Base-by-base conservation (phyloP, 2,797 vertebrate genomes). In the Microctenopoma stevenorrisi region DNA sequence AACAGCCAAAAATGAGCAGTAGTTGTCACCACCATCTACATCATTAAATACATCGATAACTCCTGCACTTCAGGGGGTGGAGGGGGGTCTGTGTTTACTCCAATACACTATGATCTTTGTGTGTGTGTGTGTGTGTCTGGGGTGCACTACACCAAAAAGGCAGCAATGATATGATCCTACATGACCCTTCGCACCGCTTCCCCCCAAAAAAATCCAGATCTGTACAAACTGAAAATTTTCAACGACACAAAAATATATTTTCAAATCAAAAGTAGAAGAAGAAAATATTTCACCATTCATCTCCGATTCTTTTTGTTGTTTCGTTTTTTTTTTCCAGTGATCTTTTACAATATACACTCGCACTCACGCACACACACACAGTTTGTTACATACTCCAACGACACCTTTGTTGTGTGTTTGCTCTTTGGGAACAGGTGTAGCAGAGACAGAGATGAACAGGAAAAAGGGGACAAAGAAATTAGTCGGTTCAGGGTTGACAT, bases 241-340 rank as follows among this genome's bases (percentile, higher is more conserved):
- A 82, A 89, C 75, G 55, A 89, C 88, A 89, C 73, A 88, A 90
- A 91, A 89, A 90, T 88, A 90, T 88, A 90, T 88, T 80, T 85
- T 88, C 86, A 87, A 91, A 91, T 91, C 78, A 91, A 86, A 85
- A 85, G 70, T 53, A 81, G 60, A 78, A 78, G 60, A 78, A 78
- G 65, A 88, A 89, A 86, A 89, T 76, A 79, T 80, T 86, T 85
- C 85, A 88, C 76, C 82, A 80, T 89, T 88, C 43, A 5, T 83
- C 55, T 25, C 76, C n/a, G 63, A 76, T 72, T 75, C 50, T 72
- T 77, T 64, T 65, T 38, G 26, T 61, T 22, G 22, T 51, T 61
- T 18, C 22, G 22, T 30, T 28, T 52, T 49, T 16, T 33, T 72
- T 55, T 46, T 81, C 87, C 85, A 88, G 85, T 89, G 86, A 91